These are phyloP conservation scores for Sebastes alutus DNA, from an alignment of 2,797 vertebrate species.

Conservation along the genomic window DNA sequence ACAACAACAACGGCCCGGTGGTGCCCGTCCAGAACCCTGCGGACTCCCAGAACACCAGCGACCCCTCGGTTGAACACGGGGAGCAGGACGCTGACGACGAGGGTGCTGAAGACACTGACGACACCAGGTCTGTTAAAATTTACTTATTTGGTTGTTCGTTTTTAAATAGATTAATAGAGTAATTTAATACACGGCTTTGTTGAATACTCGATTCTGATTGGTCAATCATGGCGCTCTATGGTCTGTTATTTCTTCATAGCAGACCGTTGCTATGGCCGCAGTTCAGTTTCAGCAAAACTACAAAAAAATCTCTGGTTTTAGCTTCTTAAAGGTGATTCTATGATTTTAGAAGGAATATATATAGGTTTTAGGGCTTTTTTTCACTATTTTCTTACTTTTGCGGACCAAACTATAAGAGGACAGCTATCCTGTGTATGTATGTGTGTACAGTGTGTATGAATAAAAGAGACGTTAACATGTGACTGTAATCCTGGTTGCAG, in stretches of 20 bases:
- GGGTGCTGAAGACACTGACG: slow-evolving; percentile 93
- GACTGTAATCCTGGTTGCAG: slow-evolving; percentile 53
- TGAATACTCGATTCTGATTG: too few relatives aligned
- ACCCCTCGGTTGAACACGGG: slow-evolving; percentile 78
- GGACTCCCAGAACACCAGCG: slow-evolving; percentile 40
- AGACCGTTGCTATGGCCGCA: not conserved
- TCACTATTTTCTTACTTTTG: not conserved
- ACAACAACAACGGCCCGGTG: slow-evolving; percentile 80
- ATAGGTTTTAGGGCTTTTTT: not conserved
- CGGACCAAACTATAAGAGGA: not conserved
- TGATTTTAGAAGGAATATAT: not conserved
- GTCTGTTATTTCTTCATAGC: too few relatives aligned
- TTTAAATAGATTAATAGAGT: not conserved
- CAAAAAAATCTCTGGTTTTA: not conserved
- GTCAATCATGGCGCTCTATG: too few relatives aligned
- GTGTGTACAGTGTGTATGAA: not conserved
- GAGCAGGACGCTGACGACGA: slow-evolving; percentile 95
- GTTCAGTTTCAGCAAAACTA: not conserved
- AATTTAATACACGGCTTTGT: too few relatives aligned
- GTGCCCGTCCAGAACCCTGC: slow-evolving; percentile 41
- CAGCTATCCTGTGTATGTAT: not conserved
- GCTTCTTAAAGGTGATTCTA: not conserved
- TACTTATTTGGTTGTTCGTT: not conserved
- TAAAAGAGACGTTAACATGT: not conserved
- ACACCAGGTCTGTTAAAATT: slow-evolving; percentile 81